Evolutionary conservation across 64 coral and sea anemone genomes (phyloP).

Genomic region (Pocillopora verrucosa): DNA sequence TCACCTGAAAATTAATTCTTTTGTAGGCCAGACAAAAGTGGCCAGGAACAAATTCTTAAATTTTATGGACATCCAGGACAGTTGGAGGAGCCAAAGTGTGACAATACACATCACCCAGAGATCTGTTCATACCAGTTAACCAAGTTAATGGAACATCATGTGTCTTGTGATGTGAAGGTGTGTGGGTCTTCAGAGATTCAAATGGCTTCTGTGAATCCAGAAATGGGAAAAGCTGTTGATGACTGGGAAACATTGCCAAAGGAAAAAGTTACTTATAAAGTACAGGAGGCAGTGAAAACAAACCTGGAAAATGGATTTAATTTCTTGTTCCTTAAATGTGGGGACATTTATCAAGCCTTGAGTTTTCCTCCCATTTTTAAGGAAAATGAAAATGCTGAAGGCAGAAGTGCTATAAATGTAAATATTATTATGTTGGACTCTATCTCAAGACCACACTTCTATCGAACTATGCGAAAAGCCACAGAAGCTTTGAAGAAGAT

Average conservation of each 20-base stretch:
- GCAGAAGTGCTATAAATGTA: not conserved
- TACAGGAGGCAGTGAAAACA: not conserved
- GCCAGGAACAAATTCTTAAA: not conserved
- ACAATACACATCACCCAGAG: conserved; percentile 14
- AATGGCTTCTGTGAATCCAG: conserved; percentile 7
- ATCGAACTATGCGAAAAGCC: conserved; percentile 12
- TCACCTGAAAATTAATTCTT: not conserved
- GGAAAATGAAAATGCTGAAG: not conserved
- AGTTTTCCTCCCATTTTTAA: conserved; percentile 22
- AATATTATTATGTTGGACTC: conserved; percentile 49
- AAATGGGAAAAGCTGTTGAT: conserved; percentile 11
- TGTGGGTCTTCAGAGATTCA: not conserved
- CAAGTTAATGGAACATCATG: not conserved
- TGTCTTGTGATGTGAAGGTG: conserved; percentile 3
- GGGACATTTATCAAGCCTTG: conserved; percentile 17
- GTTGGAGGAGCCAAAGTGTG: not conserved
- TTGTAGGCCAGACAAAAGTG: not conserved
- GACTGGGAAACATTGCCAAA: conserved; percentile 9
- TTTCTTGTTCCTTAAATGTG: conserved; percentile 33
- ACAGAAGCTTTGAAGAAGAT: conserved; percentile 13
- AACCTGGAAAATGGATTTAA: not conserved
- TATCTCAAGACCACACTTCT: conserved; percentile 54
- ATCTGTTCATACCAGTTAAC: conserved; percentile 24
- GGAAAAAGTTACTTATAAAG: not conserved
- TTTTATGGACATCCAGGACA: not conserved